Evolutionary conservation across 2,888 invertebrate species (phyloP).

Genomic region (Eustalomyia histrio): DNA sequence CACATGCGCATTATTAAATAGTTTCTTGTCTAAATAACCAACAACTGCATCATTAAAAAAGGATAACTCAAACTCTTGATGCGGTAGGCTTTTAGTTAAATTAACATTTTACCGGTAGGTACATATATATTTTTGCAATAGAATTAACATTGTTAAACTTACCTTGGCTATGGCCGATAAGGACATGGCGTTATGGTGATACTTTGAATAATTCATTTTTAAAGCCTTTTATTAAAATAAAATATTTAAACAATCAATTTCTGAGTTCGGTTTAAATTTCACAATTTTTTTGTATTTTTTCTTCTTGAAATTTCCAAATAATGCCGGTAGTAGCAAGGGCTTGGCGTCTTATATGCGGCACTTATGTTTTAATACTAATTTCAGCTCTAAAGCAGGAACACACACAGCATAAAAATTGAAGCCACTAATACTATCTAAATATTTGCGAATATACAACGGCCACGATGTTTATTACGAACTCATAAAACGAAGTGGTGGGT

Average conservation of each 20-base stretch:
- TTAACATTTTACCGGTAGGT: neutral
- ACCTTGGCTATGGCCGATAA: conserved; percentile 84
- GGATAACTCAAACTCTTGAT: conserved; percentile 51
- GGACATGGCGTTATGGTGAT: conserved; percentile 84
- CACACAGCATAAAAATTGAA: conserved; percentile 23
- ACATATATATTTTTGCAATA: neutral
- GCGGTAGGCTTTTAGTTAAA: neutral
- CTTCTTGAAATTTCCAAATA: conserved; percentile 64
- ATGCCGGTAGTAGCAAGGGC: conserved; percentile 12
- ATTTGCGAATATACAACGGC: conserved; percentile 1
- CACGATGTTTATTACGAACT: conserved; percentile 52
- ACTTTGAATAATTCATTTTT: conserved; percentile 85
- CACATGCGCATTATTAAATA: conserved; percentile 50
- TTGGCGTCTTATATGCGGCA: conserved; percentile 56
- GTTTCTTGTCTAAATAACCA: conserved; percentile 38
- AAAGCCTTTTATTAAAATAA: conserved; percentile 77
- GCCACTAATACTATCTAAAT: conserved; percentile 56
- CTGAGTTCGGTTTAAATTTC: too few relatives aligned
- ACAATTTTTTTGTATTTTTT: conserved; percentile 37
- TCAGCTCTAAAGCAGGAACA: conserved; percentile 15
- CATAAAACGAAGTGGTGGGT: conserved; percentile 56
- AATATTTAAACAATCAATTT: conserved; percentile 6
- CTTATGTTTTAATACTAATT: conserved; percentile 45
- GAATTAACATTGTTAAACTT: conserved; percentile 81
- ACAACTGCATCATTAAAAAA: conserved; percentile 28